Conservation (phyloP, 2,888 invertebrate species). For the Cephus runcator region DNA sequence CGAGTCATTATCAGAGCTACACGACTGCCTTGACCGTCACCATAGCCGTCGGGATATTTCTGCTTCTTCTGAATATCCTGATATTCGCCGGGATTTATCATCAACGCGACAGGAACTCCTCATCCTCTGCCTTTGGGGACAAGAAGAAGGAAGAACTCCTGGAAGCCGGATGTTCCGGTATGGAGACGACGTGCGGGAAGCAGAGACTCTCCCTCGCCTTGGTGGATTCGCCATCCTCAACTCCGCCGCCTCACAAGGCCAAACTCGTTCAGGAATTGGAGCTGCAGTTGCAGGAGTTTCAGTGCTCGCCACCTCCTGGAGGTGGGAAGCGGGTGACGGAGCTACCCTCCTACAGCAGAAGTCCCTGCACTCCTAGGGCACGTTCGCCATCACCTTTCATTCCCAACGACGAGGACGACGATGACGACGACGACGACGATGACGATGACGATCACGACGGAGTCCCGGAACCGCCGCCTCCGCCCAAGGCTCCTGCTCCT, state of each 20-base stretch:
- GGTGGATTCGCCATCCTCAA: conserved; percentile 48
- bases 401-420: conserved; percentile 65
- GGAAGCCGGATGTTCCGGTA: conserved; percentile 78
- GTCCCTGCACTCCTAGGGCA: conserved; percentile 43
- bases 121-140: conserved; percentile 66
- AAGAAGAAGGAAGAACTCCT: conserved; percentile 82
- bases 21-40: conserved; percentile 90
- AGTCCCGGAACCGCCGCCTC: conserved; percentile 73
- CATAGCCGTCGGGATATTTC: conserved; percentile 86
- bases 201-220: conserved; percentile 55
- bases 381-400: conserved; percentile 35
- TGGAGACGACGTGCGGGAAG: conserved; percentile 66
- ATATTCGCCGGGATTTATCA: conserved; percentile 92
- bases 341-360: conserved; percentile 53
- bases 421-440: conserved; percentile 65
- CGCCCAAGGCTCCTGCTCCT: conserved; percentile 70
- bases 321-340: conserved; percentile 54
- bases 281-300: conserved; percentile 73
- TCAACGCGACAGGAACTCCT: conserved; percentile 74
- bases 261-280: conserved; percentile 67
- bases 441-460: conserved; percentile 67
- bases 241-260: conserved; percentile 53
- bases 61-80: conserved; percentile 82
- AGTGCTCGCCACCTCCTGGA: conserved; percentile 69
- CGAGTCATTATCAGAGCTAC: conserved; percentile 87